Evolutionary conservation across 1,140 invertebrate genomes (phyloP), one percentile per base, ranked within the genome.

Genomic region (Nasonia giraulti): DNA sequence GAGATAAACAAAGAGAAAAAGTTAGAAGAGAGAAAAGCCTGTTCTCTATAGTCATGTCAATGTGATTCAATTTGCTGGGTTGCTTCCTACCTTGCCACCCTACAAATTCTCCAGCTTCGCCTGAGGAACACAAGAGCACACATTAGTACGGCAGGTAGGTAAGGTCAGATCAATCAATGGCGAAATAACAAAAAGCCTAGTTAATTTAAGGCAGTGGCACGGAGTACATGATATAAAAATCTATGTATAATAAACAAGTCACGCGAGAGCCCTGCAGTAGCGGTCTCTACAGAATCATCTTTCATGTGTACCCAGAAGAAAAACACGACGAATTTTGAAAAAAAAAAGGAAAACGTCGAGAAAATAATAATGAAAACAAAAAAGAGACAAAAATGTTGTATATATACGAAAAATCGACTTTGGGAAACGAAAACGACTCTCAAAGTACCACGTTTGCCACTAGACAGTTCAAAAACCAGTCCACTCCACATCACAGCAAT

Each of bases 91-190:
- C 96, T 96, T 96, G 95, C 96, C 96, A 96, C 94, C 95, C 95
- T 94, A 96, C 95, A 96, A 96, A 96, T 91, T 96, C 96, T 94
- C 95, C 95, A 94, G 95, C 96, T 95, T 96, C 96, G 95, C 96
- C 96, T 96, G 94, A 93, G 92, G 92, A 93, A 93, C 91, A 93
- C 92, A 93, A 93, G 92, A 93, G 92, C 92, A 93, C 92, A 93
- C 92, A 93, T 93, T 93, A 93, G 92, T 93, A 93, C 89, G 91
- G 92, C 92, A 93, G 91, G 91, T 93, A 93, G 91, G 92, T 93
- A 92, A 93, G 91, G 89, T 93, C 91, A 90, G 91, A 91, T 93
- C 90, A 90, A 92, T 92, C 90, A 90, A 92, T 92, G 91, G 91
- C 91, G 89, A 88, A 71, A 91, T 71, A 82, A 85, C 79, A 81